phyloP scores from a whole-genome alignment of 2,888 invertebrate species.

The Allolobophora icterica region DNA sequence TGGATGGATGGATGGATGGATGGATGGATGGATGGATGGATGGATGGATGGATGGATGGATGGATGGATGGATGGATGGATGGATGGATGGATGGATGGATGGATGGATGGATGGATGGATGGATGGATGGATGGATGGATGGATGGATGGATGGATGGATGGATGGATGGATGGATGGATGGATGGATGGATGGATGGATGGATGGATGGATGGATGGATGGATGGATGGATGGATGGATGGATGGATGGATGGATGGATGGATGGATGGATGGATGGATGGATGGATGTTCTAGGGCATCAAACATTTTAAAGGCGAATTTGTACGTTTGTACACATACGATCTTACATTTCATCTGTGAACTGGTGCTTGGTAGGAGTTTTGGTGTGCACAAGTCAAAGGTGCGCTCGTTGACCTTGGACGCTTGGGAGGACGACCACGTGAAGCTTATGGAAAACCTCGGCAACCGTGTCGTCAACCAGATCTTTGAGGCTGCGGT shows the following conservation, averaged over 20 bases:
- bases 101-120: too few species aligned
- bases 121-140: background rate
- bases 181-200: too few species aligned
- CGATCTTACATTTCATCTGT: background rate
- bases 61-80: background rate
- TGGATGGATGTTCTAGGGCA: too few species aligned
- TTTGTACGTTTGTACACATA: background rate
- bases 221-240: background rate
- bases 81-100: background rate
- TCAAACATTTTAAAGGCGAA: background rate
- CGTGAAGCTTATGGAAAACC: constrained; percentile 85
- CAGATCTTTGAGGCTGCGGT: constrained; percentile 77
- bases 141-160: background rate
- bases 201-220: background rate
- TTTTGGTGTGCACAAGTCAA: constrained; percentile 91
- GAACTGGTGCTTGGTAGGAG: constrained; percentile 70
- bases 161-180: too few species aligned
- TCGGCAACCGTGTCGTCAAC: constrained; percentile 88
- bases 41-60: too few species aligned
- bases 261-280: too few species aligned
- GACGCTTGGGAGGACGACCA: constrained; percentile 97
- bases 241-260: background rate
- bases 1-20: background rate
- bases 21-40: background rate
- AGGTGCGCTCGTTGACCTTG: constrained; percentile 84